Base-by-base conservation (phyloP, 2,113 vertebrate genomes). In the Astatoreochromis straeleni region DNA sequence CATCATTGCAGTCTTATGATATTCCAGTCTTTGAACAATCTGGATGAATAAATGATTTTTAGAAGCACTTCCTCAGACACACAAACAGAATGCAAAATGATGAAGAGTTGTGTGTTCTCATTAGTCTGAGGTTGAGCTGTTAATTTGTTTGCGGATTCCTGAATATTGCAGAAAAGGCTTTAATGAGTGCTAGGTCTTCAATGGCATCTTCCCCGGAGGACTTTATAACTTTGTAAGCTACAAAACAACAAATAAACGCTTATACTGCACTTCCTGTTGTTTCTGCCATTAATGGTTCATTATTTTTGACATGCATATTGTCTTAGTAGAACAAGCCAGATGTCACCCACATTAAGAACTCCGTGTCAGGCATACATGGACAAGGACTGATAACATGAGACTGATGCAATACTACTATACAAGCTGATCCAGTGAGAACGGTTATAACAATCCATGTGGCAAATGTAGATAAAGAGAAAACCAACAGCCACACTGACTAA, bases 121-220 rank as follows among this genome's bases (percentile, higher is more conserved):
- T 90, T 88, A 89, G 81, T 85, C 75, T 82, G 75, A 1, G 40
- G 49, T 57, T 16, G 24, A 78, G 83, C 14, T 73, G 85, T 49
- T 85, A 75, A 91, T 91, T 86, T 86, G 85, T 89, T 90, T 84
- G 53, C 81, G 40, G 84, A 38, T 88, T 87, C 54, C 73, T 85
- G 68, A 84, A 81, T 82, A 58, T 81, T 79, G 81, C 42, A 29
- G 35, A 68, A 19, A 3, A 49, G 40, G n/a, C 14, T 7, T 60
- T 93, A 88, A 92, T 88, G 85, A 92, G 79, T 87, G 88, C 35
- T 14, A 54, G 73, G 83, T 55, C 57, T 63, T 79, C 80, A 29
- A 63, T 17, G 5, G 33, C 31, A 38, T 70, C 82, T 65, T 19
- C 49, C 40, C 63, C 12, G 7, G 65, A 21, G 75, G 87, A 68